Evolutionary conservation across 2,113 vertebrate genomes (phyloP), one percentile per base, ranked within the genome.

Genomic region (Apodemus speciosus): DNA sequence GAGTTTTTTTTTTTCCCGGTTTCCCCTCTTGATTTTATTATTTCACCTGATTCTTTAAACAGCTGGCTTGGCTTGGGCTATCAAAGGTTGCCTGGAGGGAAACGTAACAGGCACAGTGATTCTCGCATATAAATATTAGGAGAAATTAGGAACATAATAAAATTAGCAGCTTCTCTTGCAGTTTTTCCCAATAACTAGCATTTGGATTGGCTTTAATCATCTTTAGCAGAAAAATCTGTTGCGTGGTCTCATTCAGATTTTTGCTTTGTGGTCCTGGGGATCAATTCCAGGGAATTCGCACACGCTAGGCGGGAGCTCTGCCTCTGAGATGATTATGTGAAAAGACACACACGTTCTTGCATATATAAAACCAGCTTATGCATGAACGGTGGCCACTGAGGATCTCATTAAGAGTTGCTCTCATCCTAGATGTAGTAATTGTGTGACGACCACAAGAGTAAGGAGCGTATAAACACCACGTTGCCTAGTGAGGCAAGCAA

Each of bases 401-500:
- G 76, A 46, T 62, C 77, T 92, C 9, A 4, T 90, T 88, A 77
- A 51, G 43, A 88, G 66, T 10, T 21, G 35, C 14, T 9, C 77
- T 89, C 27, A 85, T 80, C 51, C 40, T 90, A 56, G 49, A 43
- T 40, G 18, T n/a, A 73, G 77, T 30, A 62, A 49, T 93, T 97
- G 72, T 60, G 7, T 66, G 38, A 94, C 89, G 86, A 77, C n/a
- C 27, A 79, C 68, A 40, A n/a, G 15, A 15, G 21, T 23, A 21
- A 80, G 81, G 80, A 88, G 53, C 18, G 49, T 40, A 75, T 13
- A 38, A 95, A n/a, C 38, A 71, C 27, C 51, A 38, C 27, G 46
- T 7, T 53, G 60, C 2, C 11, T 27, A 3, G 0, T 89, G 62
- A 80, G 38, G 35, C 35, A 46, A 71, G 30, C 20, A 58, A 32